Evolutionary conservation across 2,888 invertebrate genomes (phyloP), one percentile per base, ranked within the genome.

Genomic region (Drepana falcataria): DNA sequence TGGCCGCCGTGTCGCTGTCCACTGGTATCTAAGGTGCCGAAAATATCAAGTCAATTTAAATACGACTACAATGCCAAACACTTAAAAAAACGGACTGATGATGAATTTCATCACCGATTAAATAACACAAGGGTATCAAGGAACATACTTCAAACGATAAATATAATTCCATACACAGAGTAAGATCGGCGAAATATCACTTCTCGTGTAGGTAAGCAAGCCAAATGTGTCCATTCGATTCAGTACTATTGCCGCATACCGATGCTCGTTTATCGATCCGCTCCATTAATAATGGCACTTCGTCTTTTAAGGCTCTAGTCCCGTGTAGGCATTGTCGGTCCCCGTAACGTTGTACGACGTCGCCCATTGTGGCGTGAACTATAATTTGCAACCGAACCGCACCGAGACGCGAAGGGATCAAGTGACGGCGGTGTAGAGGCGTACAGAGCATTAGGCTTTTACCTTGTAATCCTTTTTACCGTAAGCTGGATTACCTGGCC

Each of bases 401-500:
- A 72, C 66, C 73, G 73, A 79, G 78, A 75, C 72, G 69, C 70
- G 67, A 66, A 74, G 68, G 80, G 81, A 85, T 85, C 81, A 83
- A 78, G 77, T 81, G 80, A 81, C 82, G 79, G 73, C 66, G 72
- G 75, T 72, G 75, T 77, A 70, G 68, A 69, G 68, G 69, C 69
- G 68, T 71, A 70, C 71, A 75, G 69, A 70, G 79, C 80, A 81
- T 85, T 82, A 85, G 77, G 83, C 82, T 79, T 83, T 79, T 79
- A 77, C 72, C 66, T 51, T 73, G 79, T 87, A 87, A 87, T 85
- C 87, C 85, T 73, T 76, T 68, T 71, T 44, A 76, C 76, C 71
- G 77, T 82, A 85, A 86, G 84, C 85, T 76, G 86, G 86, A 85
- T 88, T 87, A 87, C 80, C 72, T 76, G 81, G 82, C 80, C 76